Evolutionary conservation across 2,888 invertebrate genomes (phyloP), one percentile per base, ranked within the genome.

Genomic region (Macaria liturata): DNA sequence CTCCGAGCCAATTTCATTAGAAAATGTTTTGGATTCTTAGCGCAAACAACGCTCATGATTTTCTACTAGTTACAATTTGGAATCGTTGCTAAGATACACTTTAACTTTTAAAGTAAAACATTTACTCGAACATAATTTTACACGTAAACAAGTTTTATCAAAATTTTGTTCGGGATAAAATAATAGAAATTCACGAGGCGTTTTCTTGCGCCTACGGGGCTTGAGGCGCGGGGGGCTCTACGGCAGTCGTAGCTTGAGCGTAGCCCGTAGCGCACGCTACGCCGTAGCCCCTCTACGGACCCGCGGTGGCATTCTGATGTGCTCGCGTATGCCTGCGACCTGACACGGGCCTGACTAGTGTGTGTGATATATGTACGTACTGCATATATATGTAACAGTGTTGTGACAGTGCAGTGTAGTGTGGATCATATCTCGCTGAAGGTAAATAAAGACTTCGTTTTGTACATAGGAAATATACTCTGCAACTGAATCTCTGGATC

Each of bases 241-340:
- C 88, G 87, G 80, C 88, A 91, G 90, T 91, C 83, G 81, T 80
- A 83, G 81, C 78, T 69, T 76, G 78, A 83, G 80, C 88, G 88
- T 86, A 82, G 86, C 76, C 70, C 84, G 82, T 81, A 82, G 83
- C 81, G 74, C 76, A 68, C 87, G 88, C 87, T 86, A 86, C 88
- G 84, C 59, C 72, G 78, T 67, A 61, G 66, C 59, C 46, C 55
- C 4, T 34, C 51, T 59, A 59, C 61, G 54, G 6, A 47, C 30
- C 9, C 9, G 9, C 42, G 42, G 42, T 42, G 9, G 4, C 42
- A 49, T 59, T 64, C 58, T 64, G 39, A 57, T 47, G 44, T 37
- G 49, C 49, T 32, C 53, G 40, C 62, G 64, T 60, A 62, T 71
- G 61, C 68, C 56, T 61, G 72, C 69, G 69, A 70, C 58, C 52